phyloP scores from a whole-genome alignment of 2,888 invertebrate species.

The Eupithecia insigniata region DNA sequence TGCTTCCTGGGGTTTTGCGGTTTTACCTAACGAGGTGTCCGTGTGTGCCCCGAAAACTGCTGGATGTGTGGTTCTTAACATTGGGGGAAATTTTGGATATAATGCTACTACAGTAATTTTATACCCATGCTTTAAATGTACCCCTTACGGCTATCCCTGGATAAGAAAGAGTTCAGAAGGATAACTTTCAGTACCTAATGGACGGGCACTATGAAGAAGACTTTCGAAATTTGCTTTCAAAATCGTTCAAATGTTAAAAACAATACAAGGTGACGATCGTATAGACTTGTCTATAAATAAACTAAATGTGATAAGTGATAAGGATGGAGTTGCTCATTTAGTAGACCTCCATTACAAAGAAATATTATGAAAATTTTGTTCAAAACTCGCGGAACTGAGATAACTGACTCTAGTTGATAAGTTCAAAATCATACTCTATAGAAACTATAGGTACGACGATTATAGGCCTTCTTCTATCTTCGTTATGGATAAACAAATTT shows the following conservation, averaged over 20 bases:
- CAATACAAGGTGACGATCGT: neutral
- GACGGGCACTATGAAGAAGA: neutral
- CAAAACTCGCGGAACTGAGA: neutral
- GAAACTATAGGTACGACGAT: neutral
- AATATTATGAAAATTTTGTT: neutral
- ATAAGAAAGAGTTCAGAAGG: neutral
- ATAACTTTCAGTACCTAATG: neutral
- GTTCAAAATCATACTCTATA: no score
- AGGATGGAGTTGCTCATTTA: neutral
- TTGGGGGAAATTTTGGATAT: neutral
- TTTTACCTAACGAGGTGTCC: slow-evolving; percentile 55
- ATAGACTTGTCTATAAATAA: neutral
- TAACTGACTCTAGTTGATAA: neutral
- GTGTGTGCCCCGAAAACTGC: slow-evolving; percentile 13
- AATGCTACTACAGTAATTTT: neutral
- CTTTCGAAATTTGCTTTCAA: neutral
- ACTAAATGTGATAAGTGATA: neutral
- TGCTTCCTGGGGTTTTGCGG: slow-evolving; percentile 59
- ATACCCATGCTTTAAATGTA: neutral
- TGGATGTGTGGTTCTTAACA: neutral
- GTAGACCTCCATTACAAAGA: neutral
- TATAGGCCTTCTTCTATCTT: neutral
- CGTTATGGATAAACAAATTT: neutral
- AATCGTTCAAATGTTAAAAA: neutral
- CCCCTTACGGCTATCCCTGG: neutral